Conservation (phyloP, 2,888 invertebrate species). For the Lasioglossum leucozonium region DNA sequence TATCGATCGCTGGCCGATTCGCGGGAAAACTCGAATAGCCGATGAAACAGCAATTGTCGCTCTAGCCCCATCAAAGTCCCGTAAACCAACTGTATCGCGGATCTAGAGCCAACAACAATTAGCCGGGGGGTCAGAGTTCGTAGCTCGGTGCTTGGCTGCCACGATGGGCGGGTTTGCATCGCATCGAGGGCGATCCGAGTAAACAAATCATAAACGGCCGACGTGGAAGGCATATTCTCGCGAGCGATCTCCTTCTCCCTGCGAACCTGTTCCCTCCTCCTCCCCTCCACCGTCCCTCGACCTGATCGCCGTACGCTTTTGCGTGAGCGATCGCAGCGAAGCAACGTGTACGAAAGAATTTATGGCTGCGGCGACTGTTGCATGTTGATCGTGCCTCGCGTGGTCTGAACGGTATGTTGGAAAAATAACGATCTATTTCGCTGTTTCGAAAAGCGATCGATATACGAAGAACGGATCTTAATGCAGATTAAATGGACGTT, state of each 20-base stretch:
- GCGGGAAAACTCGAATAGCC: background rate
- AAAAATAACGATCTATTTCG: background rate
- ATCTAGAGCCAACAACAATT: constrained; percentile 84
- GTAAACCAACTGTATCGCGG: constrained; percentile 73
- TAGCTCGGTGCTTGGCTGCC: constrained; percentile 66
- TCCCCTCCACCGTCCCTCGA: too few species aligned
- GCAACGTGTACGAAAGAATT: background rate
- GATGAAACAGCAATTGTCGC: constrained; percentile 24
- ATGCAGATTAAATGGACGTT: background rate
- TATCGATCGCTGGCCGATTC: background rate
- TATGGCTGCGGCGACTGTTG: background rate
- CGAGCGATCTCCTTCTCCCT: constrained; percentile 56
- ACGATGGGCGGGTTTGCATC: constrained; percentile 70
- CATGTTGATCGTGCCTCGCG: background rate
- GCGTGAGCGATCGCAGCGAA: constrained; percentile 68
- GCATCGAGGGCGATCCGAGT: constrained; percentile 79
- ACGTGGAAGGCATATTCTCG: constrained; percentile 52
- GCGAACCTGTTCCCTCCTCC: constrained; percentile 59
- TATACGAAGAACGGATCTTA: background rate
- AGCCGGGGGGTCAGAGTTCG: constrained; percentile 83
- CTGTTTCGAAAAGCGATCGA: background rate
- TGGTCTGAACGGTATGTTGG: background rate
- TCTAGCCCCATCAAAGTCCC: constrained; percentile 38
- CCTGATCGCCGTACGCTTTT: constrained; percentile 68
- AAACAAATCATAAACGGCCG: constrained; percentile 82